Evolutionary conservation across 2,797 vertebrate genomes (phyloP), one percentile per base, ranked within the genome.

Genomic region (Chelon labrosus): DNA sequence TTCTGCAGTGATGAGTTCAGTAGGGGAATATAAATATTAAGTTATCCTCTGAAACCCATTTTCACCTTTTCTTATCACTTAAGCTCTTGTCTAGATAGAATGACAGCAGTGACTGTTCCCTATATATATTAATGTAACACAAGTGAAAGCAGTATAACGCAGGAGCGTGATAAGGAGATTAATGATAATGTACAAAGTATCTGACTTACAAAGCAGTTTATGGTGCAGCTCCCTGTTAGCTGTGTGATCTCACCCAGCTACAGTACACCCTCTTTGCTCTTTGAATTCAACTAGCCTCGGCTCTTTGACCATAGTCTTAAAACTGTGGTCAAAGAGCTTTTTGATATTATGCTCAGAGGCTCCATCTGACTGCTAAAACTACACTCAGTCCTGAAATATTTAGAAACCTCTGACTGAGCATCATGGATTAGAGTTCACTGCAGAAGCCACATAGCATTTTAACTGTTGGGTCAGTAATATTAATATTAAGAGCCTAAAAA

Each of bases 271-370:
- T 42, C 4, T 58, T 70, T 62, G n/a, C 37, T 10, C 46, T 16
- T 73, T 59, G 20, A 49, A 39, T 39, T 47, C 25, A 19, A 46
- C 41, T 49, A 2, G 39, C 10, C 6, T 22, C 20, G 53, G 19
- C 7, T 27, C 4, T 27, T 27, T 27, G 25, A 27, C 25, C 25
- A 27, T 27, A 55, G 60, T 57, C 58, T 64, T 50, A 61, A 46
- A 74, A 22, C 20, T 42, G 1, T 44, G 41, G 9, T 35, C 38
- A 54, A 60, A 75, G 55, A 69, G 60, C 37, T 69, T 72, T 80
- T 61, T 57, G 31, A 12, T 58, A 50, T 58, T 47, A 22, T 25
- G 57, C 55, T 51, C 2, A 0, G 13, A 62, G 55, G 31, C 46
- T 54, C 47, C 38, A 22, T 5, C 19, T 67, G n/a, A 55, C 61